Evolutionary conservation across 1,140 invertebrate genomes (phyloP).

Genomic region (Harpegnathos saltator): DNA sequence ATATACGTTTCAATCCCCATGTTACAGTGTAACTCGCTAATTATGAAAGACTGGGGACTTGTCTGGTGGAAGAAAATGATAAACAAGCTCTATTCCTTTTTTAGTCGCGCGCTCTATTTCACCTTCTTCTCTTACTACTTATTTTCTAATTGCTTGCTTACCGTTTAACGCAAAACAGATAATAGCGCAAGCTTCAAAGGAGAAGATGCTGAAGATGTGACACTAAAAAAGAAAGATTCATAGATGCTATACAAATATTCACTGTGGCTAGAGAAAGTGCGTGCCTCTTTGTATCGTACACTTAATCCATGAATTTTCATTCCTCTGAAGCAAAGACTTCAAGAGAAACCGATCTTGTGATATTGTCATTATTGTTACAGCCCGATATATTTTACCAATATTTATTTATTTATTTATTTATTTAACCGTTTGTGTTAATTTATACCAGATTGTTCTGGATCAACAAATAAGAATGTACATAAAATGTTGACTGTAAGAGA

Average conservation of each 20-base stretch:
- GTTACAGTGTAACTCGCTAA: background rate
- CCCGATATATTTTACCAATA: background rate
- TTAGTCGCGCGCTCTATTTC: slow-evolving; percentile 10
- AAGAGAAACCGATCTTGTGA: background rate
- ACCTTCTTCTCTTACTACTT: background rate
- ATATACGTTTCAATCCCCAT: background rate
- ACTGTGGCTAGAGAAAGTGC: slow-evolving; percentile 24
- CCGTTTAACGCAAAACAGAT: slow-evolving; percentile 4
- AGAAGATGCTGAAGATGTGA: background rate
- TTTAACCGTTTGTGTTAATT: slow-evolving; percentile 32
- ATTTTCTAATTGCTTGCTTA: background rate
- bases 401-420: slow-evolving; percentile 56
- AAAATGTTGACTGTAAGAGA: slow-evolving; percentile 41
- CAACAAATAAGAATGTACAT: slow-evolving; percentile 42
- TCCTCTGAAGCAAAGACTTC: background rate
- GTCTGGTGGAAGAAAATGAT: slow-evolving; percentile 24
- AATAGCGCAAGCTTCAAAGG: background rate
- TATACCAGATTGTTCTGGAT: slow-evolving; percentile 42
- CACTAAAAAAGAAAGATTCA: background rate
- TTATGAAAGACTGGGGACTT: slow-evolving; percentile 8
- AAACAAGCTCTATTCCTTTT: background rate
- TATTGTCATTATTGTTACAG: slow-evolving; percentile 10
- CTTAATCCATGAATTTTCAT: slow-evolving; percentile 14
- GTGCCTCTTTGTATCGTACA: slow-evolving; percentile 13
- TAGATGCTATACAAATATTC: slow-evolving; percentile 21